phyloP scores from a whole-genome alignment of 2,113 vertebrate genomes.

The Sorex araneus region DNA sequence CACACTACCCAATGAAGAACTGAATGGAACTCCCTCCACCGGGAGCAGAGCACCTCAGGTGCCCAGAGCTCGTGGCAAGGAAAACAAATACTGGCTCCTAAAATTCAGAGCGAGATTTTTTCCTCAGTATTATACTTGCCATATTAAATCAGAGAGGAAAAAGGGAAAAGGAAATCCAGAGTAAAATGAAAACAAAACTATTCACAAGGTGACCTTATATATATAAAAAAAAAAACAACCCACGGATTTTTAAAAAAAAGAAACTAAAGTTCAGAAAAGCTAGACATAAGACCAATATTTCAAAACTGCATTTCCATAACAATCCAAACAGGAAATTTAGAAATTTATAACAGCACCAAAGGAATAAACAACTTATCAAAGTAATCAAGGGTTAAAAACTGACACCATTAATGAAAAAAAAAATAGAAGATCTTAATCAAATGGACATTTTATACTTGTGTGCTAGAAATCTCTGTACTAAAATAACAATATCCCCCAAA shows the following conservation, averaged over 20 bases:
- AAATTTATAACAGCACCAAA: conserved; percentile 56
- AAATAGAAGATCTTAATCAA: conserved; percentile 61
- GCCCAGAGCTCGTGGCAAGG: conserved; percentile 56
- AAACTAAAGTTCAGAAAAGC: conserved; percentile 19
- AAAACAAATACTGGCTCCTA: conserved; percentile 60
- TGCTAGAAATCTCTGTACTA: conserved; percentile 53
- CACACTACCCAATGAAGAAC: conserved; percentile 56
- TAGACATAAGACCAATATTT: background rate
- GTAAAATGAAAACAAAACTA: conserved; percentile 48
- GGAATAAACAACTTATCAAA: conserved; percentile 29
- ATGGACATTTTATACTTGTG: conserved; percentile 48
- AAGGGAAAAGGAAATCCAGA: conserved; percentile 58
- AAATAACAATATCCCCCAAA: conserved; percentile 57
- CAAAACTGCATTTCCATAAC: conserved; percentile 40
- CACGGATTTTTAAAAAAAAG: background rate
- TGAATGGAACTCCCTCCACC: conserved; percentile 55
- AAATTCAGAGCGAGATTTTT: conserved; percentile 49
- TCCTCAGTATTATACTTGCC: no score
- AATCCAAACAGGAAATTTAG: conserved; percentile 60
- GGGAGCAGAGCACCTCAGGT: conserved; percentile 60
- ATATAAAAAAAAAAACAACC: no score
- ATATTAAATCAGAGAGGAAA: background rate
- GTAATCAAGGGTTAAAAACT: conserved; percentile 61
- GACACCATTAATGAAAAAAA: conserved; percentile 51
- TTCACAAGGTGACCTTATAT: conserved; percentile 40